Conservation (phyloP, 2,113 vertebrate species). For the Cygnus buccinator region DNA sequence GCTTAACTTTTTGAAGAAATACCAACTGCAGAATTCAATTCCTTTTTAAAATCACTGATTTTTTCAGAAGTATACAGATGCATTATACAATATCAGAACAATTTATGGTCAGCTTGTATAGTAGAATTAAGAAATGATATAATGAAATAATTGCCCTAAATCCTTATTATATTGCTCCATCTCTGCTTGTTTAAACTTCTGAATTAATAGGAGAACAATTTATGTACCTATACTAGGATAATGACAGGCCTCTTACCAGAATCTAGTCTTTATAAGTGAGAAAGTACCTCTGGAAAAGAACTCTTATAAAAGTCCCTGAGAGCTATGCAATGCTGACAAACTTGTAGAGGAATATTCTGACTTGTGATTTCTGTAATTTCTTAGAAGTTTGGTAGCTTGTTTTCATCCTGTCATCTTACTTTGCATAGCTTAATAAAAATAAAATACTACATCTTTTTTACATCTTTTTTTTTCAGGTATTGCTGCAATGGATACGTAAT, state of each 20-base stretch:
- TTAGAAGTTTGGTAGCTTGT: background rate
- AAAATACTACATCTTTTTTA: background rate
- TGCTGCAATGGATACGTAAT: background rate
- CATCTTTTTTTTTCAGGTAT: rapidly evolving
- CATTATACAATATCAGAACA: background rate
- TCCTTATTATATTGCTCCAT: background rate
- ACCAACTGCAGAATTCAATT: background rate
- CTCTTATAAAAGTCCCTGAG: background rate
- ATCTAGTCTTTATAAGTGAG: too few species aligned
- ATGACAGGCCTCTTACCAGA: background rate
- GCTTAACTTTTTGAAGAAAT: background rate
- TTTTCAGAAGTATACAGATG: background rate
- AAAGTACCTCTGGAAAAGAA: background rate
- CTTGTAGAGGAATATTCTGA: background rate
- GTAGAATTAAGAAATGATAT: too few species aligned
- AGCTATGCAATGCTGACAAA: background rate
- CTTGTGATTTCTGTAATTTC: background rate
- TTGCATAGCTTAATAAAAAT: background rate
- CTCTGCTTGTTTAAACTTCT: background rate
- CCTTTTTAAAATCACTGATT: background rate
- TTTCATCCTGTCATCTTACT: background rate
- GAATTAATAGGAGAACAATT: background rate
- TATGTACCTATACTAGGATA: background rate
- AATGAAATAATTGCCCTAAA: background rate
- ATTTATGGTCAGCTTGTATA: background rate